These are phyloP conservation scores for Incurvaria masculella DNA, from an alignment of 2,888 invertebrate species.

Conservation along the genomic window DNA sequence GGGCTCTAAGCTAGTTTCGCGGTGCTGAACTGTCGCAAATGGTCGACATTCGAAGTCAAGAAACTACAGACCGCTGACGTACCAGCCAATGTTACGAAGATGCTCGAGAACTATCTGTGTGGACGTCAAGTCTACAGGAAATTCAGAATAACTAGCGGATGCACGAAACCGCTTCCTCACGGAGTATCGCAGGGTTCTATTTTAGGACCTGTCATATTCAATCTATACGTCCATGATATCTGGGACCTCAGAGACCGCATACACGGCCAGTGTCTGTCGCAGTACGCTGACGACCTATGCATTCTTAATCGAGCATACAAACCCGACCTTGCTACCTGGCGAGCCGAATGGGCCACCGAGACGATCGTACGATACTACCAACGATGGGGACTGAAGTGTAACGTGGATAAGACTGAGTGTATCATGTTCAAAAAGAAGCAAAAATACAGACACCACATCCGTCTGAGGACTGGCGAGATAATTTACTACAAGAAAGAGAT, in stretches of 20 bases:
- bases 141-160: too few species aligned
- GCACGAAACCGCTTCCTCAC: too few species aligned
- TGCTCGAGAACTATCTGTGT: too few species aligned
- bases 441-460: not conserved
- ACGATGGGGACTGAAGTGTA: conserved; percentile 4
- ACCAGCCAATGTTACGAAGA: too few species aligned
- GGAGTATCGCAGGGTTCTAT: not conserved
- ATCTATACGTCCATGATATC: not conserved
- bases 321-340: not conserved
- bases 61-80: too few species aligned
- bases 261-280: conserved; percentile 1
- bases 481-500: not conserved
- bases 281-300: conserved; percentile 6
- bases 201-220: not conserved
- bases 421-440: conserved; percentile 4
- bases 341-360: conserved; percentile 3
- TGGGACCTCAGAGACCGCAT: not conserved
- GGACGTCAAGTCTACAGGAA: too few species aligned
- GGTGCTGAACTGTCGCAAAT: too few species aligned
- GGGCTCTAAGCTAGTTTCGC: too few species aligned
- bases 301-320: conserved; percentile 2
- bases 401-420: conserved; percentile 6
- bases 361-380: conserved; percentile 3
- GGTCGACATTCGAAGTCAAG: too few species aligned
- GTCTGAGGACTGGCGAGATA: not conserved